Conservation (phyloP, 2,797 vertebrate genomes). For the Hylomyscus alleni region DNA sequence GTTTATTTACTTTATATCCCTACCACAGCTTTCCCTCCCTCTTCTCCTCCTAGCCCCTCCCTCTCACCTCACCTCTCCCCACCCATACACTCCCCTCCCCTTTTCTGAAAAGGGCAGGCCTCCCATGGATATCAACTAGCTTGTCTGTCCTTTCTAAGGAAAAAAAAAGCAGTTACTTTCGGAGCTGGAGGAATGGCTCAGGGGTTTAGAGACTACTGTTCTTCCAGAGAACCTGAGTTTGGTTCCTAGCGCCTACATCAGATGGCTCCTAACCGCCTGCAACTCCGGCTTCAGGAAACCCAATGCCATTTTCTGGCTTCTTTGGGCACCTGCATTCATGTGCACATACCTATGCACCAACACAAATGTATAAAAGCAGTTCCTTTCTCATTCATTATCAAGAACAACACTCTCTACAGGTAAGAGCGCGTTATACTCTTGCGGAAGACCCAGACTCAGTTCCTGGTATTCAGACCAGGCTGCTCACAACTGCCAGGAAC, state of each 20-base stretch:
- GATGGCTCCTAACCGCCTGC: neutral
- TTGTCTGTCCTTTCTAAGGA: neutral
- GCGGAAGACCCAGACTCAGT: no score
- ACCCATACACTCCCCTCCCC: no score
- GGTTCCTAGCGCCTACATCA: neutral
- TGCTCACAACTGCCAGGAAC: neutral
- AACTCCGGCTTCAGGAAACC: neutral
- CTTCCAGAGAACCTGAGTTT: neutral
- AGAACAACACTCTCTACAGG: neutral
- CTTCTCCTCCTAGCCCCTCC: neutral
- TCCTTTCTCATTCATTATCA: slow-evolving; percentile 57
- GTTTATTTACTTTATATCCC: neutral
- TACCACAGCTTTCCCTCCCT: neutral
- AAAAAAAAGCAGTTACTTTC: neutral
- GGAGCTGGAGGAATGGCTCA: neutral
- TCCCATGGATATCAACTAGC: no score
- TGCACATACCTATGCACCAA: neutral
- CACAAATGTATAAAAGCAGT: neutral
- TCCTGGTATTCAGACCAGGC: neutral
- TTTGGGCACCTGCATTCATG: neutral
- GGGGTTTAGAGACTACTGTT: neutral
- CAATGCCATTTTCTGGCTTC: neutral
- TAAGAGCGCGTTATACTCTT: neutral
- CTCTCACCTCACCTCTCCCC: neutral
- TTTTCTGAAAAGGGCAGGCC: neutral